Evolutionary conservation across 2,888 invertebrate species (phyloP), one percentile per base, ranked within the genome.

Genomic region (Halocaridina rubra): DNA sequence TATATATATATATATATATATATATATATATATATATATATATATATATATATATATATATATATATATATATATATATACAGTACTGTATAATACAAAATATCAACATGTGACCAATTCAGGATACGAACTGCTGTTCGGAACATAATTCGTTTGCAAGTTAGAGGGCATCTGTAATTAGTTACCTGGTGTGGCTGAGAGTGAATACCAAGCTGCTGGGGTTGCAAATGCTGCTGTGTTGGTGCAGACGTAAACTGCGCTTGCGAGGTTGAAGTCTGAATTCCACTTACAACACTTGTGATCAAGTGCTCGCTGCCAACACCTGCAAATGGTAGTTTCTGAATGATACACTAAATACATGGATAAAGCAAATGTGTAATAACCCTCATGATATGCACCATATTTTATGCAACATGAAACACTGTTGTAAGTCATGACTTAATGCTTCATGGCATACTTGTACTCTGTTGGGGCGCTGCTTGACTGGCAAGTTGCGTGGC

Each of bases 401-500:
- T n/a, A 10, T 1, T 1, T 61, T 2, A n/a, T n/a, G 22, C 22
- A n/a, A 61, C 3, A 61, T 39, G 39, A 8, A 39, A 39, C 39
- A 39, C 39, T 39, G 7, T 39, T 39, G 13, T 13, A 39, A 39
- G 13, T 39, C 39, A 39, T 39, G 39, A 8, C 13, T 13, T 39
- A 8, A 39, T 39, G 39, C 39, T 39, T 1, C n/a, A n/a, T n/a
- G 2, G 71, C 85, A 75, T 46, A 85, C 78, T 71, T 3, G 61
- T 72, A 16, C 39, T 57, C 16, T 86, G 82, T 33, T 78, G 67
- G 67, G 87, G 71, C 2, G 74, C 81, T 53, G 87, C 80, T 72
- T 84, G 84, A 71, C 84, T 80, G 19, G 88, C 88, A n/a, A 89
- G 84, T 69, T 89, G 89, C 78, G 89, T 89, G 19, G 89, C 89